Percentiles rank a stretch among this genome's conserved stretches.
These are phyloP conservation scores for Osmerus mordax DNA, from an alignment of 2,113 vertebrate species.

Conservation along the genomic window DNA sequence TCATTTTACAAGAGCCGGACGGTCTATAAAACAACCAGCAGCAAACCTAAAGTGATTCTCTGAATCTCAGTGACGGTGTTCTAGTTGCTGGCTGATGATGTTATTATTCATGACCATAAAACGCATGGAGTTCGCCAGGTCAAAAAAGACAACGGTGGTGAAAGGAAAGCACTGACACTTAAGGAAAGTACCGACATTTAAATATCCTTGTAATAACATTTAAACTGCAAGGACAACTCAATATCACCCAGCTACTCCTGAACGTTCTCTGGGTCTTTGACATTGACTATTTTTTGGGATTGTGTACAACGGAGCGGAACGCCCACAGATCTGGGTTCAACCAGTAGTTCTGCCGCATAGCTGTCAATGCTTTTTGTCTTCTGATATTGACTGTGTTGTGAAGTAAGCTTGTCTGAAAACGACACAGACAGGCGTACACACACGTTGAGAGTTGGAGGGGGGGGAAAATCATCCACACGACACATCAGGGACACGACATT, in stretches of 20 bases:
- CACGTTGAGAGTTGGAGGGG: conserved; percentile 9
- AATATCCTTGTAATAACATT: not conserved
- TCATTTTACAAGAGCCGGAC: not conserved
- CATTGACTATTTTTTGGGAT: not conserved
- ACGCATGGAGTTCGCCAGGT: conserved; percentile 12
- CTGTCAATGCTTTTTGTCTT: conserved; percentile 18
- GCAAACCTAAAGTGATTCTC: conserved; percentile 22
- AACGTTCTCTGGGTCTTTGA: conserved; percentile 20
- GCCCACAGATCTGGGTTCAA: conserved; percentile 29
- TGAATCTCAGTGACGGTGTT: not conserved
- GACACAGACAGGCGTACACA: not conserved
- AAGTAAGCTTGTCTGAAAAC: conserved; percentile 27
- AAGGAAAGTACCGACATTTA: not conserved
- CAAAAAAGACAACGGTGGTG: conserved; percentile 16
- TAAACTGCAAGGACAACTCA: conserved; percentile 1
- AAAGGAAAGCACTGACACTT: conserved; percentile 15
- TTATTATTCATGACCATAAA: conserved; percentile 24
- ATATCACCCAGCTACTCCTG: not conserved
- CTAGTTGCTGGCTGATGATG: conserved; percentile 9
- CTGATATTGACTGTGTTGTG: conserved; percentile 23
- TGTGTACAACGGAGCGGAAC: conserved; percentile 14
- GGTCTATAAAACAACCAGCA: conserved; percentile 27
- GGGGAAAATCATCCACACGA: conserved; percentile 26
- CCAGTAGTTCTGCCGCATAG: conserved; percentile 25
- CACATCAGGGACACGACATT: conserved; percentile 29